Conservation (phyloP, 2,888 invertebrate species). For the Candidula unifasciata region DNA sequence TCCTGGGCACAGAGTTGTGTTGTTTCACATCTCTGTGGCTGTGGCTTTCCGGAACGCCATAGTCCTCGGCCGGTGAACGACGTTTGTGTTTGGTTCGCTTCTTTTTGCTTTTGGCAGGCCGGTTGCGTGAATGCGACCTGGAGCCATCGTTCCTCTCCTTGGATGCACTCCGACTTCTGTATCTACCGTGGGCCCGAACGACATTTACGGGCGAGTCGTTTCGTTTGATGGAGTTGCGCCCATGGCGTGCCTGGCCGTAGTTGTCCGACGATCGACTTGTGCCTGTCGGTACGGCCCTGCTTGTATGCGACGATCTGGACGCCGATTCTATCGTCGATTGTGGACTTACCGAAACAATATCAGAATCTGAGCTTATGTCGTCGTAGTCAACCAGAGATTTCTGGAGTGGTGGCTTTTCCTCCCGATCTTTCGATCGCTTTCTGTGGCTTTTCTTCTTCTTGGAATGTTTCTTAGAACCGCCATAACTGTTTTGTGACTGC, state of each 20-base stretch:
- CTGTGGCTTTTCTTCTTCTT: conserved; percentile 53
- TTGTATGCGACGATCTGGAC: conserved; percentile 32
- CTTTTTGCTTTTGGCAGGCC: conserved; percentile 58
- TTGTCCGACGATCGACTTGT: conserved; percentile 21
- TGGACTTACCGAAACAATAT: conserved; percentile 57
- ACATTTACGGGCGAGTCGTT: conserved; percentile 35
- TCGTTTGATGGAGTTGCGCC: conserved; percentile 26
- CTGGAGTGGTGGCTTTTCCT: conserved; percentile 54
- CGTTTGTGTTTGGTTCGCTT: conserved; percentile 54
- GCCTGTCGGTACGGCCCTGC: conserved; percentile 13
- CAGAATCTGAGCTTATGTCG: conserved; percentile 73
- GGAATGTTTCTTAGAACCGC: conserved; percentile 65
- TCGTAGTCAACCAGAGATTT: conserved; percentile 70
- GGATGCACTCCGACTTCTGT: conserved; percentile 67
- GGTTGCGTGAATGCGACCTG: conserved; percentile 45
- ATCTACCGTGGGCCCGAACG: conserved; percentile 48
- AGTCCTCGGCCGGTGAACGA: conserved; percentile 47
- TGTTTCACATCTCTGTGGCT: conserved; percentile 29
- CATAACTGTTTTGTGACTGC: conserved; percentile 38
- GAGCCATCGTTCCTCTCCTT: conserved; percentile 64
- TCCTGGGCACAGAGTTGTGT: neutral
- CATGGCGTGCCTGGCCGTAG: conserved; percentile 1
- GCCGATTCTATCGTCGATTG: conserved; percentile 50
- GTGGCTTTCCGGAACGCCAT: neutral
- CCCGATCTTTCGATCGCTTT: conserved; percentile 48